Conservation (phyloP, 2,797 vertebrate species). For the Gastrophryne carolinensis region DNA sequence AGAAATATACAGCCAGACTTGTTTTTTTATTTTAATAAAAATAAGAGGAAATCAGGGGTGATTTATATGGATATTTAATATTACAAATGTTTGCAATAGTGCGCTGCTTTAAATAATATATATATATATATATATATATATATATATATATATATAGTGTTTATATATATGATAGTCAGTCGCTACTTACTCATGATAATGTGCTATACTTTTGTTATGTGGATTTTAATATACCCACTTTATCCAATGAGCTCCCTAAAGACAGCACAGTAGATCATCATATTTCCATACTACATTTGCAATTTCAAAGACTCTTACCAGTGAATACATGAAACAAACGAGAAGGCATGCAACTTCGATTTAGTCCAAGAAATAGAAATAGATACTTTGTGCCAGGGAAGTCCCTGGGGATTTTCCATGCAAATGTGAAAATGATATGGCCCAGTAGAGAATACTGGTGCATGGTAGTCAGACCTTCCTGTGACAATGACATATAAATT, state of each 20-base stretch:
- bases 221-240: constrained; percentile 51
- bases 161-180: neutral
- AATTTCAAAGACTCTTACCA: constrained; percentile 47
- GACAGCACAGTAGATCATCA: constrained; percentile 43
- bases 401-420: constrained; percentile 27
- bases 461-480: constrained; percentile 11
- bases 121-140: no score
- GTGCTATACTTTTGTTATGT: constrained; percentile 39
- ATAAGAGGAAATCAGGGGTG: no score
- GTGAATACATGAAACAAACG: constrained; percentile 46
- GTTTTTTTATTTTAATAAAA: no score
- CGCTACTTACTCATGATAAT: constrained; percentile 2
- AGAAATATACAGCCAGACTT: no score
- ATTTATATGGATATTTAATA: no score
- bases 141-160: no score
- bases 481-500: constrained; percentile 12
- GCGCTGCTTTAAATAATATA: no score
- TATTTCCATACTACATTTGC: constrained; percentile 49
- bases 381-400: constrained; percentile 40
- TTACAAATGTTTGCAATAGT: no score
- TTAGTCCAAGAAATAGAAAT: constrained; percentile 37
- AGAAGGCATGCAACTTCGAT: constrained; percentile 44
- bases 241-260: constrained; percentile 41
- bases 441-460: constrained; percentile 17
- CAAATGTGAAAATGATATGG: constrained; percentile 44